Conservation (phyloP, 2,888 invertebrate species). For the Scaptomyza reducta region DNA sequence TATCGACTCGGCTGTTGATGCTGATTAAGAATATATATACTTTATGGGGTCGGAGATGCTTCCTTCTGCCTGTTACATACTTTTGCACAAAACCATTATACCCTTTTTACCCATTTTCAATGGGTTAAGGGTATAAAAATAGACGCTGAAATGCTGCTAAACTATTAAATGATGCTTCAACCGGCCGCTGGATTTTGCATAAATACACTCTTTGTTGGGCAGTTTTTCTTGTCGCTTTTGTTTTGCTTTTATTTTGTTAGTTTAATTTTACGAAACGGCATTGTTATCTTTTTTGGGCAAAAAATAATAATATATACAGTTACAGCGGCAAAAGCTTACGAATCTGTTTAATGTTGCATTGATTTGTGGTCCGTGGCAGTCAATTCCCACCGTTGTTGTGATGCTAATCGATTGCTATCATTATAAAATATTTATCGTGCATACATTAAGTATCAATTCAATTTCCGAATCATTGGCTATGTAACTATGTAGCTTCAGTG, state of each 20-base stretch:
- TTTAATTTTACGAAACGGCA: conserved; percentile 64
- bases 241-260: conserved; percentile 10
- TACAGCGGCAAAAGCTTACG: conserved; percentile 44
- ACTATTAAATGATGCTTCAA: conserved; percentile 59
- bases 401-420: conserved; percentile 43
- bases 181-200: conserved; percentile 67
- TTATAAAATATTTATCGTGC: conserved; percentile 57
- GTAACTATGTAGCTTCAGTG: conserved; percentile 29
- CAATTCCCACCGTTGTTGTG: conserved; percentile 49
- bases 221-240: conserved; percentile 12
- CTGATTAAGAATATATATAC: too few species aligned
- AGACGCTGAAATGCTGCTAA: conserved; percentile 29
- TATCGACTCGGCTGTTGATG: too few species aligned
- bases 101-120: too few species aligned
- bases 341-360: conserved; percentile 14
- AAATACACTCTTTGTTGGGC: conserved; percentile 45
- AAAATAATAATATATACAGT: conserved; percentile 9
- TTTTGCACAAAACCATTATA: too few species aligned
- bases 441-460: conserved; percentile 50
- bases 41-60: too few species aligned
- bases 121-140: too few species aligned
- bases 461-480: conserved; percentile 53
- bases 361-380: conserved; percentile 37
- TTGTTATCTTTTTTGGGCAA: conserved; percentile 32
- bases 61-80: too few species aligned